Evolutionary conservation across 2,797 vertebrate species (phyloP).

Genomic region (Chiloscyllium punctatum): DNA sequence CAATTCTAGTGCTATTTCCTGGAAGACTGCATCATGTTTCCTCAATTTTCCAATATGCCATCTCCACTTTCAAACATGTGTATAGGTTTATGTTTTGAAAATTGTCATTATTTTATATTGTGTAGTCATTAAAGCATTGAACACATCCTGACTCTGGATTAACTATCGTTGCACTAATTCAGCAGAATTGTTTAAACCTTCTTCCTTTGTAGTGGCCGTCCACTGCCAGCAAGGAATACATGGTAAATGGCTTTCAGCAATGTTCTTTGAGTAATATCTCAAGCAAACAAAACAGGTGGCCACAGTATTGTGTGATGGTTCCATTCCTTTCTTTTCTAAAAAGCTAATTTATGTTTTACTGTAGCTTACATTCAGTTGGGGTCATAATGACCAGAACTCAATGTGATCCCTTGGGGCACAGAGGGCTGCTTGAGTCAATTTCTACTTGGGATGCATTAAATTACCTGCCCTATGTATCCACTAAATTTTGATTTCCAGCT

Average conservation of each 20-base stretch:
- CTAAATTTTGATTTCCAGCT: constrained; percentile 33
- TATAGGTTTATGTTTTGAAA: neutral
- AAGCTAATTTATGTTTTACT: neutral
- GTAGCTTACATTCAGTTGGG: neutral
- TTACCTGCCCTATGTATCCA: constrained; percentile 24
- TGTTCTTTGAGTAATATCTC: neutral
- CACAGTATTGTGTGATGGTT: neutral
- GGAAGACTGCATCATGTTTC: neutral
- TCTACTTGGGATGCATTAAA: neutral
- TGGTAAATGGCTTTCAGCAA: neutral
- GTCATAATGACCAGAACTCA: constrained; percentile 37
- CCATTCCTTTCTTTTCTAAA: neutral
- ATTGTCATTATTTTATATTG: neutral
- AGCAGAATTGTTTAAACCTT: neutral
- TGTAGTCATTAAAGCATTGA: neutral
- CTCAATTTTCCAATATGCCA: neutral
- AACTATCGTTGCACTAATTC: neutral
- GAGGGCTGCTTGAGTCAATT: neutral
- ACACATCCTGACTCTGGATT: neutral
- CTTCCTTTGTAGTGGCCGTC: neutral
- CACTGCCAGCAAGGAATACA: neutral
- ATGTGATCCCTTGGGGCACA: constrained; percentile 24
- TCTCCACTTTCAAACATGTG: neutral
- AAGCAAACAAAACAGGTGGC: neutral
- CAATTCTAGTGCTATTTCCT: neutral